Conservation (phyloP, 2,113 vertebrate genomes). For the Trogon surrucura region DNA sequence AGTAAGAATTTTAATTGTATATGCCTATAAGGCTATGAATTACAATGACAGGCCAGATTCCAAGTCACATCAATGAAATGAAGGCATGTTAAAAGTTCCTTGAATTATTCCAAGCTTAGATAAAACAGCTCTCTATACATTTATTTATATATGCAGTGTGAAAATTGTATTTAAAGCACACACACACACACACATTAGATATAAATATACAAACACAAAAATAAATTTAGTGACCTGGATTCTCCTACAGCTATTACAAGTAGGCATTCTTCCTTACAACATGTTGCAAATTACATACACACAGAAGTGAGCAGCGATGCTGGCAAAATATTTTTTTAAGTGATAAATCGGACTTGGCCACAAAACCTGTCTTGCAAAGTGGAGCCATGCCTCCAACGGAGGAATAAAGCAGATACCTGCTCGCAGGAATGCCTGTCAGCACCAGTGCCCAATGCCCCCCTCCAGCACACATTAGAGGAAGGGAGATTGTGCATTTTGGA, state of each 20-base stretch:
- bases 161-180: slow-evolving; percentile 5
- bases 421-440: neutral
- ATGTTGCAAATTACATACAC: neutral
- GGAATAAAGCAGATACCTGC: neutral
- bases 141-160: neutral
- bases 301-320: accelerated
- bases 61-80: neutral
- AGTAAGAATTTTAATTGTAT: slow-evolving; percentile 25
- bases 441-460: neutral
- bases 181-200: accelerated
- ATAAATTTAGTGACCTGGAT: neutral
- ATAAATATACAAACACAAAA: neutral
- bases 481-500: neutral
- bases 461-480: neutral
- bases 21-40: neutral
- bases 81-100: neutral
- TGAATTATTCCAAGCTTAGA: neutral
- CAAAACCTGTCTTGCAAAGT: neutral
- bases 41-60: neutral
- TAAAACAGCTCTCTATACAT: neutral
- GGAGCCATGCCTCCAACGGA: neutral
- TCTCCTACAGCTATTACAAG: neutral
- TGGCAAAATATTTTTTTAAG: neutral
- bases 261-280: neutral
- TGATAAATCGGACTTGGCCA: neutral